These are phyloP conservation scores for Rhabdomys dilectus DNA, from an alignment of 2,113 vertebrate genomes.

Conservation along the genomic window DNA sequence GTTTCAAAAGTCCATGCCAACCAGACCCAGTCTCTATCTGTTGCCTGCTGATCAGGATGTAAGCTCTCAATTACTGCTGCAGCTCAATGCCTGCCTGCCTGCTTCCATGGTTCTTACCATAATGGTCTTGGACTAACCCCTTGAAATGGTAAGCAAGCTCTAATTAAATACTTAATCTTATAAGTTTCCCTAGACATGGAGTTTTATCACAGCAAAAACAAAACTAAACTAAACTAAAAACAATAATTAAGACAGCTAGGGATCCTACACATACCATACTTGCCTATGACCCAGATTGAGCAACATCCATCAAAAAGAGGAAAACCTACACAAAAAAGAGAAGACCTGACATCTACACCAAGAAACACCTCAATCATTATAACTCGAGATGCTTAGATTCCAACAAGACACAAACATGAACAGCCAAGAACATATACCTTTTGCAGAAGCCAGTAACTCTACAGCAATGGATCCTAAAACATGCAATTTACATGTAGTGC, in stretches of 20 bases:
- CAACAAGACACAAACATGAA: neutral
- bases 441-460: neutral
- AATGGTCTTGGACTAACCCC: neutral
- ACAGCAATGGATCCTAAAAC: too few relatives aligned
- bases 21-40: neutral
- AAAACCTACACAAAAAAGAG: neutral
- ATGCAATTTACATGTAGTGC: too few relatives aligned
- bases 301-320: neutral
- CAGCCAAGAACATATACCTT: neutral
- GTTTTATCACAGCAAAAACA: neutral
- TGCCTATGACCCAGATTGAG: neutral
- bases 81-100: neutral
- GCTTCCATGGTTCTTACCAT: neutral
- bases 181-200: neutral
- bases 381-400: neutral
- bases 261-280: neutral
- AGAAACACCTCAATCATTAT: neutral
- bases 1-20: neutral
- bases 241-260: neutral
- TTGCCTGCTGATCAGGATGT: neutral
- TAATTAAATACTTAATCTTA: neutral
- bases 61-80: neutral
- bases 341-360: neutral
- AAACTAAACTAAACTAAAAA: neutral
- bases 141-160: neutral